phyloP scores from a whole-genome alignment of 2,797 vertebrate genomes.

The Harpagifer antarcticus region DNA sequence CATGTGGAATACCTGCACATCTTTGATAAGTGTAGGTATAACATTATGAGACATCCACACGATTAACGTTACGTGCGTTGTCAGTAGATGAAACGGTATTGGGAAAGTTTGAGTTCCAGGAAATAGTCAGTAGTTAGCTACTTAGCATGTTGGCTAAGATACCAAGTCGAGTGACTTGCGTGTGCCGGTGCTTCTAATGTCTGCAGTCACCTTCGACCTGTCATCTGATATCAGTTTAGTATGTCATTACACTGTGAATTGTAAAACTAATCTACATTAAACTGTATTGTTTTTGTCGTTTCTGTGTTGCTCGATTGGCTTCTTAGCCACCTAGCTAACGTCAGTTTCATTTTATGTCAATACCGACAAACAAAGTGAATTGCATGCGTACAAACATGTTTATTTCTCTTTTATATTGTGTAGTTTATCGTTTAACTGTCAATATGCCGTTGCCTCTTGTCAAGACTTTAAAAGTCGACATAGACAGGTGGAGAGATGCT shows the following conservation, averaged over 20 bases:
- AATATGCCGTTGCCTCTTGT: slow-evolving; percentile 12
- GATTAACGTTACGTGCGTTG: background rate
- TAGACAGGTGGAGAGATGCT: slow-evolving; percentile 24
- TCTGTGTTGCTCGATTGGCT: slow-evolving; percentile 49
- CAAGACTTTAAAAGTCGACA: slow-evolving; percentile 7
- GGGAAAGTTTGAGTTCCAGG: slow-evolving; percentile 71
- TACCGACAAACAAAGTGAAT: background rate
- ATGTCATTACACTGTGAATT: background rate
- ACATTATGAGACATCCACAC: fast-evolving
- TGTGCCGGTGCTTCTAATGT: slow-evolving; percentile 42
- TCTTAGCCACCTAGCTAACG: slow-evolving; percentile 40
- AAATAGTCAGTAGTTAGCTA: slow-evolving; percentile 63
- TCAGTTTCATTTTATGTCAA: slow-evolving; percentile 5
- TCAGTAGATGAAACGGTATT: background rate
- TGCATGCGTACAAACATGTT: background rate
- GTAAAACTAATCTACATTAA: background rate
- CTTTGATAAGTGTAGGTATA: background rate
- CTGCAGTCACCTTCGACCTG: background rate
- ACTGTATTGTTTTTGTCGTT: slow-evolving; percentile 10
- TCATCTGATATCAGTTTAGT: background rate
- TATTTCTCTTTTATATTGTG: background rate
- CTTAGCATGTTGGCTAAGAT: slow-evolving; percentile 62
- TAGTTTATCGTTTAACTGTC: background rate
- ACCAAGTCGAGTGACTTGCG: slow-evolving; percentile 66
- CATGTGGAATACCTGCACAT: background rate